Evolutionary conservation across 2,888 invertebrate species (phyloP).

Genomic region (Leptothorax acervorum): DNA sequence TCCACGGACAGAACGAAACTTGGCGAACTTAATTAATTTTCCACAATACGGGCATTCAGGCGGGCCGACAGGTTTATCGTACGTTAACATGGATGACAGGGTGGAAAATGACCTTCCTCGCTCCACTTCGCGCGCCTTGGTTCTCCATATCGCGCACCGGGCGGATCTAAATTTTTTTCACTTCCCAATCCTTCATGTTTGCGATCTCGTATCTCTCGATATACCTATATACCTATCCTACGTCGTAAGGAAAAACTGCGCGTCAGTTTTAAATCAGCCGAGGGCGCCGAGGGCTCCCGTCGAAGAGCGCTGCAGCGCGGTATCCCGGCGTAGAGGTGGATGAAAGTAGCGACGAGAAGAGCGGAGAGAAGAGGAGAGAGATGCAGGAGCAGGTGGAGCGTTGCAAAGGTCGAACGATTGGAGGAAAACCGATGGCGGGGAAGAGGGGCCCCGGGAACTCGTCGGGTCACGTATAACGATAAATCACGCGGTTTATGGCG

Average conservation of each 20-base stretch:
- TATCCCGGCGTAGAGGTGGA: neutral
- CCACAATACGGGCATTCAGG: constrained; percentile 30
- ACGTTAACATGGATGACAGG: constrained; percentile 26
- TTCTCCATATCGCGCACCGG: neutral
- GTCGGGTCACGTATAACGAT: constrained; percentile 72
- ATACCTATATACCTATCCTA: neutral
- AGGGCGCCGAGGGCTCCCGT: constrained; percentile 5
- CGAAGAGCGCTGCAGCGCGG: constrained; percentile 8
- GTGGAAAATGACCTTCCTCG: constrained; percentile 14
- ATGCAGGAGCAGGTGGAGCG: constrained; percentile 19
- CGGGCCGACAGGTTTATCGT: constrained; percentile 31
- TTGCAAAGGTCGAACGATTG: constrained; percentile 55
- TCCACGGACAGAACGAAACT: constrained; percentile 17
- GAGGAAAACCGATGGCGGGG: constrained; percentile 67
- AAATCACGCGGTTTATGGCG: constrained; percentile 71
- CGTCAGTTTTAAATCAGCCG: constrained; percentile 58
- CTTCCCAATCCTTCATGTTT: neutral
- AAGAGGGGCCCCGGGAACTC: constrained; percentile 63
- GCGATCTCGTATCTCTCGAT: neutral
- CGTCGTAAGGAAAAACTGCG: constrained; percentile 44
- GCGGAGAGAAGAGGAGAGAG: neutral
- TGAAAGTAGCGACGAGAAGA: neutral
- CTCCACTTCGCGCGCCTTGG: neutral
- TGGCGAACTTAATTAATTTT: constrained; percentile 46
- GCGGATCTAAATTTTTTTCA: constrained; percentile 11